Evolutionary conservation across 2,113 vertebrate genomes (phyloP), one percentile per base, ranked within the genome.

Genomic region (Danionella cerebrum): DNA sequence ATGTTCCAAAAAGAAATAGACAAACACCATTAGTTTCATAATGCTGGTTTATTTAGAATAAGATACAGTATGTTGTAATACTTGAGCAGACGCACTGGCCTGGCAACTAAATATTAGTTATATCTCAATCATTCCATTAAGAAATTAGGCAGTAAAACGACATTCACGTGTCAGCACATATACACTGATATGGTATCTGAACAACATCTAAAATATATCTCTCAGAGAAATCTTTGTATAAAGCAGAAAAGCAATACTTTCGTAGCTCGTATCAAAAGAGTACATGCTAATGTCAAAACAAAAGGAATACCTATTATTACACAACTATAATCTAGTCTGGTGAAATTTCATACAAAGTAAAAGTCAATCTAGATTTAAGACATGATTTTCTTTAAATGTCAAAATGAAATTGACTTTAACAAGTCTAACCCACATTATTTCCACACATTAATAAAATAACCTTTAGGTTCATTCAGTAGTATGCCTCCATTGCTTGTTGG

Each of bases 61-160:
- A 62, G 35, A 47, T 51, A 55, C 66, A 58, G 33, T 73, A 74
- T 84, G 71, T 77, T 83, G 70, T 65, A 82, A 86, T 89, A 88
- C 81, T 83, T 82, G 10, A 82, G 85, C 86, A 90, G 87, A 80
- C 84, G 9, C 87, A 86, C 86, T 87, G 85, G 86, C 77, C 86
- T 87, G 88, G 85, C 86, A 87, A 87, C 86, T 88, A 87, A 88
- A 88, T 85, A 87, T 88, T 89, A 90, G 85, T 89, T 76, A 86
- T 79, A 83, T 64, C 7, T 72, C 58, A 8, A 71, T 82, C 59
- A 85, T 86, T 86, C 85, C 83, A 83, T 67, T 75, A 9, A 79
- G 78, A 84, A 85, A 86, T 80, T 62, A 73, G 58, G 50, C 41
- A 64, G 53, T 67, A 3, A 33, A 76, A 63, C 27, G 77, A 80